Evolutionary conservation across 2,888 invertebrate genomes (phyloP), one percentile per base, ranked within the genome.

Genomic region (Cantharis flavilabris): DNA sequence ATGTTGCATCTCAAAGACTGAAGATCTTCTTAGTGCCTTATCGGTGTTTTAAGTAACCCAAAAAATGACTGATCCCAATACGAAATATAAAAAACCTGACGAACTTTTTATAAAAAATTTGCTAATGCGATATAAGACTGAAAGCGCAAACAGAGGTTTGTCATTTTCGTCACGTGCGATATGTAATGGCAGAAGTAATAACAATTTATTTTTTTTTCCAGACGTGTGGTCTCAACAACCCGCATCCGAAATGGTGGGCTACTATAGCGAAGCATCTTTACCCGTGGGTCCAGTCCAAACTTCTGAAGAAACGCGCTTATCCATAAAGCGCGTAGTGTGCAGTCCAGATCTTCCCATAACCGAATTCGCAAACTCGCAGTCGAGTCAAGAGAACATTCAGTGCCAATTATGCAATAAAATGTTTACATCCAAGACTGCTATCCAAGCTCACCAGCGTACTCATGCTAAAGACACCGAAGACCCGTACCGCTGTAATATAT

Each of bases 401-500:
- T 90, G 88, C 89, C 89, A 85, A 75, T 83, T 86, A 78, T 88
- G 88, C 84, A 84, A 85, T 81, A 88, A 88, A 79, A 86, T 87
- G 84, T 88, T 86, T 81, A 82, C 85, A 16, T 85, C 87, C 49
- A 87, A 87, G 81, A 81, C 87, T 18, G 86, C 88, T 71, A 86
- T 84, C 78, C 87, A 87, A 79, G 81, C 85, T 13, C 87, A 87
- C 77, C 85, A 85, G 74, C 85, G 87, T 69, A 86, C 87, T 49
- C 87, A 86, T 86, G 84, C 86, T 72, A 83, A 84, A 69, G 87
- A 88, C 78, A 87, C 88, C 18, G 88, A 89, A 28, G 96, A 96
- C 89, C 95, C 96, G 20, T 96, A 96, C 89, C 93, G 94, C 81
- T 97, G 97, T 89, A 95, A 96, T 88, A 96, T 96, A 82, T 97